phyloP scores from a whole-genome alignment of 37 sponge, comb jelly and placozoan genomes.

The Tethya wilhelma region DNA sequence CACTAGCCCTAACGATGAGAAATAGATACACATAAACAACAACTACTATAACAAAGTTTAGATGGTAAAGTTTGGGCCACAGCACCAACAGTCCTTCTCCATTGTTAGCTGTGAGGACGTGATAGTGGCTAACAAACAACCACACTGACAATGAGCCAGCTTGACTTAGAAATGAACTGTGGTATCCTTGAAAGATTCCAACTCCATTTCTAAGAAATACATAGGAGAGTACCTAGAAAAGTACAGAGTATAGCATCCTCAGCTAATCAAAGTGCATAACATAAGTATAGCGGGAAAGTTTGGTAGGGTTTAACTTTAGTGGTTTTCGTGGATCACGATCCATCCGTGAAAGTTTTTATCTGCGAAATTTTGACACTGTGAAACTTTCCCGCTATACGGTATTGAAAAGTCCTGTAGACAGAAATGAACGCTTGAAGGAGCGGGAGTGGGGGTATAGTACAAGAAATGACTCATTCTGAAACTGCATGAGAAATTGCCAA shows the following conservation, averaged over 20 bases:
- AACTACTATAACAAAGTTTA: background rate
- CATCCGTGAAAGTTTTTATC: too few species aligned
- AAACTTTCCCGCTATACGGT: too few species aligned
- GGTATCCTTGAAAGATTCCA: background rate
- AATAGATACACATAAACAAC: background rate
- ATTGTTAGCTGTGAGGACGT: conserved; percentile 17
- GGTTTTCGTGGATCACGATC: too few species aligned
- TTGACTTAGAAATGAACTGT: conserved; percentile 1
- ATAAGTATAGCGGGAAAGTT: background rate
- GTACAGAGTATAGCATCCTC: too few species aligned
- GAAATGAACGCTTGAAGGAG: too few species aligned
- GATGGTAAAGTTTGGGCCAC: background rate
- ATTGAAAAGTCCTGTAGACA: too few species aligned
- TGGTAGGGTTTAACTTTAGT: too few species aligned
- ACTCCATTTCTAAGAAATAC: conserved; percentile 7
- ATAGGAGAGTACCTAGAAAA: conserved; percentile 13
- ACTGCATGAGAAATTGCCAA: too few species aligned
- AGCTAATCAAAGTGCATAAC: too few species aligned
- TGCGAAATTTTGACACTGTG: too few species aligned
- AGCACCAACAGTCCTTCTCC: conserved; percentile 19
- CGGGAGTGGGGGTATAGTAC: too few species aligned
- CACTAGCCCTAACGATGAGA: background rate
- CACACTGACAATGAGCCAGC: conserved; percentile 17
- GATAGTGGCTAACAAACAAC: conserved; percentile 42
- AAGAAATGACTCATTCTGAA: too few species aligned